phyloP scores from a whole-genome alignment of 2,113 vertebrate species.

The Aptenodytes forsteri region DNA sequence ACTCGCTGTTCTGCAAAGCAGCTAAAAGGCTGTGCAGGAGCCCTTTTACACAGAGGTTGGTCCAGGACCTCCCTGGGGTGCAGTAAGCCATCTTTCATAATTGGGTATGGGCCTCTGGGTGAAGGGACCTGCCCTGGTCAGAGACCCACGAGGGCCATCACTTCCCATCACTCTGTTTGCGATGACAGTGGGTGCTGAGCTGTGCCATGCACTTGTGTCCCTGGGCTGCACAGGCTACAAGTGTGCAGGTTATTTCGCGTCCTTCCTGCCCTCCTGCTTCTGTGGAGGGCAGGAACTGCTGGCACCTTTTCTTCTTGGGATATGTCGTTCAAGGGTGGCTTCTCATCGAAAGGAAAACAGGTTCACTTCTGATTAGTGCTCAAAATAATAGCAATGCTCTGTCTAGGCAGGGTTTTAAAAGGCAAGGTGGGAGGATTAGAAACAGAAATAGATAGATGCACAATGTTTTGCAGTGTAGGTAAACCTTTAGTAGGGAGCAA shows the following conservation, averaged over 20 bases:
- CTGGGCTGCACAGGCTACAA: not conserved
- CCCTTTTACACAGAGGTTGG: not conserved
- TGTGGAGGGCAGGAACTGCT: not conserved
- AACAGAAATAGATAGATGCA: not conserved
- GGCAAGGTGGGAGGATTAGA: not conserved
- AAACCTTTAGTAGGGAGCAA: not conserved
- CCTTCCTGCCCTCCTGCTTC: not conserved
- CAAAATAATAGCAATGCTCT: not conserved
- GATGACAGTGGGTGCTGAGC: not conserved
- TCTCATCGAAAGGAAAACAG: not conserved
- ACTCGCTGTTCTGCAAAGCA: not conserved
- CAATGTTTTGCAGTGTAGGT: not conserved
- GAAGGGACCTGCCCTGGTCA: not conserved
- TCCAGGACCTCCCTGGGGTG: not conserved
- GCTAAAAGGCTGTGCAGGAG: not conserved
- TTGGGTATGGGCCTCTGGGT: not conserved
- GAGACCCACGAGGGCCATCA: not conserved
- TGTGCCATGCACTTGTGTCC: not conserved
- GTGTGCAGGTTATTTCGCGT: not conserved
- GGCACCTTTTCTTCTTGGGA: not conserved
- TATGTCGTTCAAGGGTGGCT: not conserved
- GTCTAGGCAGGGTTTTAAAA: not conserved
- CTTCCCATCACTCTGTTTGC: not conserved
- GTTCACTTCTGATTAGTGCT: not conserved
- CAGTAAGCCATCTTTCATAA: not conserved